A percentile compares a stretch with the other conserved stretches of the same genome.
phyloP scores from a whole-genome alignment of 2,797 vertebrate genomes.

The Chrosomus eos region DNA sequence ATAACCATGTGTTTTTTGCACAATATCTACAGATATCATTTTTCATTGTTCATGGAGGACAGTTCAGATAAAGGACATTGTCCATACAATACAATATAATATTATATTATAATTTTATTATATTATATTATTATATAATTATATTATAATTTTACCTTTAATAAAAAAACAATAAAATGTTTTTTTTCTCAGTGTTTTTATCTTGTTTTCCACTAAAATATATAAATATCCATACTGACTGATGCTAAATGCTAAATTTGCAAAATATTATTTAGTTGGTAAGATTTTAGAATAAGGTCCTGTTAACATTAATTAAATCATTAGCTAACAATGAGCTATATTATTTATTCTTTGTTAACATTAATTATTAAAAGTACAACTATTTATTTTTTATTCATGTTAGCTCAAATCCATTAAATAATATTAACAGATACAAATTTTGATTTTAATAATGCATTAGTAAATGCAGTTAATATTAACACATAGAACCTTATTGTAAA shows the following conservation, averaged over 20 bases:
- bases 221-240: not conserved
- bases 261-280: not conserved
- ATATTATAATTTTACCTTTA: not conserved
- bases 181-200: not conserved
- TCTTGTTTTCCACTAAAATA: slow-evolving; percentile 1
- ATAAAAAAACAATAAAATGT: not conserved
- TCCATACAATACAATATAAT: not conserved
- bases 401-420: not conserved
- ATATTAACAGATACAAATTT: not conserved
- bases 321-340: not conserved
- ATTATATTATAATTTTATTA: no score
- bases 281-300: not conserved
- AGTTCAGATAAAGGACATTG: slow-evolving; percentile 18
- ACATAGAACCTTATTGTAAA: no score
- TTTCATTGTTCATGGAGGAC: slow-evolving; percentile 15
- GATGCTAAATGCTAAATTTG: not conserved
- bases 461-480: not conserved
- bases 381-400: not conserved
- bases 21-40: not conserved
- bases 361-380: not conserved
- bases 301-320: not conserved
- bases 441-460: not conserved
- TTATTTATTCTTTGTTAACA: not conserved
- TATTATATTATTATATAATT: no score
- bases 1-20: slow-evolving; percentile 9